These are phyloP conservation scores for Decapterus maruadsi DNA, from an alignment of 2,797 vertebrate genomes.

Conservation along the genomic window DNA sequence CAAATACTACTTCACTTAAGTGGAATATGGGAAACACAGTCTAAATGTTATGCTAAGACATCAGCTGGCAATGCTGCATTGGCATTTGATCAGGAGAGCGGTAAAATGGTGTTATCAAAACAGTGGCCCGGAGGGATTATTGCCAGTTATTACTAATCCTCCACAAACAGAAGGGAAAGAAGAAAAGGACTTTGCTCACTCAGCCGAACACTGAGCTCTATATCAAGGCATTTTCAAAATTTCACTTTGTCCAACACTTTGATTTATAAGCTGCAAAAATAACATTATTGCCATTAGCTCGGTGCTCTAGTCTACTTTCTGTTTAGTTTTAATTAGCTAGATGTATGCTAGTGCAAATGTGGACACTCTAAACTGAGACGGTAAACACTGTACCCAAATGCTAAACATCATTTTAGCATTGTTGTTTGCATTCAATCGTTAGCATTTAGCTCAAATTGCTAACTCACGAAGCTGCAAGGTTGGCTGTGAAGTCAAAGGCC, in stretches of 20 bases:
- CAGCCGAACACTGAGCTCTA: not conserved
- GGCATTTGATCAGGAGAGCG: conserved; percentile 54
- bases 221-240: not conserved
- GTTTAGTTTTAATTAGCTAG: not conserved
- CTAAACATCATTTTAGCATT: not conserved
- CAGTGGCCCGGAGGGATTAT: conserved; percentile 41
- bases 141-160: conserved; percentile 47
- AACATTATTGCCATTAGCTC: not conserved
- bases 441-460: not conserved
- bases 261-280: not conserved
- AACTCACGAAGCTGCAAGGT: not conserved
- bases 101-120: conserved; percentile 67
- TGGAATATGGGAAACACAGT: conserved; percentile 56
- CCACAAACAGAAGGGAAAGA: conserved; percentile 18
- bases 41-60: conserved; percentile 66
- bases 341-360: not conserved
- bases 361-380: not conserved
- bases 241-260: not conserved
- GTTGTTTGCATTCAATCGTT: too few relatives aligned
- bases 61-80: conserved; percentile 57
- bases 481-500: not conserved
- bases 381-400: not conserved
- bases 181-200: conserved; percentile 5
- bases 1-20: conserved; percentile 35
- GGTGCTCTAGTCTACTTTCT: not conserved